Percentiles rank a stretch among this genome's conserved stretches.
Conservation (phyloP, 2,888 invertebrate species). For the Oegoconia quadripuncta region DNA sequence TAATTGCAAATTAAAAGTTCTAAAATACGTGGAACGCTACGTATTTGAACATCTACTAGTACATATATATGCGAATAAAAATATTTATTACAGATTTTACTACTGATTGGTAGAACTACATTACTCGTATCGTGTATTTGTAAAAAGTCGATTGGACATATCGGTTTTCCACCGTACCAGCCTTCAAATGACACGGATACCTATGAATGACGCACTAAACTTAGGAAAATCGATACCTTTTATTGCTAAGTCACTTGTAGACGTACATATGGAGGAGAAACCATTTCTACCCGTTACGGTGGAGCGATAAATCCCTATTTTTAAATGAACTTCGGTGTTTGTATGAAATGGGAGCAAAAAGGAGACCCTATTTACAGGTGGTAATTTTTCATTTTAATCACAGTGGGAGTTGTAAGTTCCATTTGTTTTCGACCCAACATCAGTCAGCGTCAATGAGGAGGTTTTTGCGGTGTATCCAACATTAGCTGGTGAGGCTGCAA, state of each 20-base stretch:
- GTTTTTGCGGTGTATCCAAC: constrained; percentile 48
- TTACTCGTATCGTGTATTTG: too few relatives aligned
- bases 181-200: constrained; percentile 34
- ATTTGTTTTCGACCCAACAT: constrained; percentile 51
- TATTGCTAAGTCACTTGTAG: constrained; percentile 7
- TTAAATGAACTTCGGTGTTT: too few relatives aligned
- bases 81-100: too few relatives aligned
- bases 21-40: too few relatives aligned
- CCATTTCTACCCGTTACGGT: too few relatives aligned
- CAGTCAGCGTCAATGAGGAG: constrained; percentile 41
- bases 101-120: too few relatives aligned
- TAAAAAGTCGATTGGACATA: too few relatives aligned
- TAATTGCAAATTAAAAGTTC: too few relatives aligned
- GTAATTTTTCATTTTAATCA: constrained; percentile 34
- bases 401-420: constrained; percentile 34
- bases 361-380: constrained; percentile 21
- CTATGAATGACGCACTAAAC: constrained; percentile 39
- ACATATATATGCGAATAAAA: too few relatives aligned
- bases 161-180: constrained; percentile 32
- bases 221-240: constrained; percentile 40
- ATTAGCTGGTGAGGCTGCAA: constrained; percentile 33
- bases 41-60: too few relatives aligned
- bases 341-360: not conserved
- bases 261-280: too few relatives aligned
- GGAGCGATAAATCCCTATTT: too few relatives aligned